A percentile compares a stretch with the other conserved stretches of the same genome.
These are phyloP conservation scores for Caenorhabditis panamensis DNA, from an alignment of 2,888 invertebrate genomes.

Conservation along the genomic window DNA sequence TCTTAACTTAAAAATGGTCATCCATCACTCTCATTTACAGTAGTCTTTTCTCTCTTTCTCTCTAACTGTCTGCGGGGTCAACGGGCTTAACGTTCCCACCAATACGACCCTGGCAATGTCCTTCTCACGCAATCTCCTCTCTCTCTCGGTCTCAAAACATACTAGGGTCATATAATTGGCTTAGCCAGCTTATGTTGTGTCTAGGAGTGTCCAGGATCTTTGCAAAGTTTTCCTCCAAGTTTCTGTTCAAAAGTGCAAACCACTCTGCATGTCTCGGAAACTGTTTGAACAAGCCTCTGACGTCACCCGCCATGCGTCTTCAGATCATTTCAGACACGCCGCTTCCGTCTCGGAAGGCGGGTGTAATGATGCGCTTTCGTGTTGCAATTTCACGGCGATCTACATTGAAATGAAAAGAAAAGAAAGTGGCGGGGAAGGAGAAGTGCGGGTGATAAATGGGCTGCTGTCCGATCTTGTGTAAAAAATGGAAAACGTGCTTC, in stretches of 20 bases:
- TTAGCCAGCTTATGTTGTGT: too few relatives aligned
- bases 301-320: neutral
- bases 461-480: conserved; percentile 5
- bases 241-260: conserved; percentile 12
- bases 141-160: too few relatives aligned
- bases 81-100: too few relatives aligned
- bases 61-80: neutral
- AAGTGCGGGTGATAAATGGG: conserved; percentile 52
- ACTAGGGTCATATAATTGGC: too few relatives aligned
- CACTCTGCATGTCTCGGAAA: too few relatives aligned
- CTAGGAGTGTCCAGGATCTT: too few relatives aligned
- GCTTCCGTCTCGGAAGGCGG: conserved; percentile 4
- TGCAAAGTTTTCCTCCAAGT: too few relatives aligned
- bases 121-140: too few relatives aligned
- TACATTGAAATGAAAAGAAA: conserved; percentile 4
- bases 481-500: conserved; percentile 29
- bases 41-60: neutral
- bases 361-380: conserved; percentile 43
- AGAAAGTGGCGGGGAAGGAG: neutral
- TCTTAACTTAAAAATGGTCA: conserved; percentile 30
- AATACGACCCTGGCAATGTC: too few relatives aligned
- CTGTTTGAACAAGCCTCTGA: too few relatives aligned
- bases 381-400: conserved; percentile 57
- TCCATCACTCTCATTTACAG: conserved; percentile 37
- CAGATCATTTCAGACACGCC: conserved; percentile 11